phyloP scores from a whole-genome alignment of 2,888 invertebrate species.

The Hyposoter dolosus region DNA sequence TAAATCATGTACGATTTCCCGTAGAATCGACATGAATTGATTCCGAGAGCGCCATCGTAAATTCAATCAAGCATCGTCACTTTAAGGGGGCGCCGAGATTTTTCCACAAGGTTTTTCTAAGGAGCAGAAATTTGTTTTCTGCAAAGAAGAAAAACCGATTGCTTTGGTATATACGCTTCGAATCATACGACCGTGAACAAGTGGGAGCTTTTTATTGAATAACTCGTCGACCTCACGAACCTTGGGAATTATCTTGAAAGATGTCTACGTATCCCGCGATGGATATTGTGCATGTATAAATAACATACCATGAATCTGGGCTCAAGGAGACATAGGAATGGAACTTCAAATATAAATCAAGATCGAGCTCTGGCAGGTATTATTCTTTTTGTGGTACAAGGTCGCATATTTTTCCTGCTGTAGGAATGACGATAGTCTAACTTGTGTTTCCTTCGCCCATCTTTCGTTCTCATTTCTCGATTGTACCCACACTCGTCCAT shows the following conservation, averaged over 20 bases:
- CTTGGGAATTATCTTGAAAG: background rate
- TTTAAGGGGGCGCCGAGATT: background rate
- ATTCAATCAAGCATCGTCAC: background rate
- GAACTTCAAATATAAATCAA: background rate
- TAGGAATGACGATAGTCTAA: background rate
- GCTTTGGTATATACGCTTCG: background rate
- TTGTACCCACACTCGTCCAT: background rate
- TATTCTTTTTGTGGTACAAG: background rate
- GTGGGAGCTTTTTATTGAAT: background rate
- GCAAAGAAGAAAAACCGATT: background rate
- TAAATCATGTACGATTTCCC: background rate
- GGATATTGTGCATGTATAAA: background rate
- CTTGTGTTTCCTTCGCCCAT: background rate
- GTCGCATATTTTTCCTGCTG: background rate
- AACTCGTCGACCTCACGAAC: background rate
- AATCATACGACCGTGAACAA: background rate
- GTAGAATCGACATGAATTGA: background rate
- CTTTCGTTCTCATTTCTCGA: background rate
- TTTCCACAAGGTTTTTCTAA: background rate
- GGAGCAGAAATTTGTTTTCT: background rate
- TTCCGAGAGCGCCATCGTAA: background rate
- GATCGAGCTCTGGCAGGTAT: background rate
- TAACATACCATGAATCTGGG: background rate
- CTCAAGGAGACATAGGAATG: background rate
- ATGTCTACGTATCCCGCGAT: background rate